These are phyloP conservation scores for Zelostemma sp. DNA, from an alignment of 1,140 invertebrate species.

Conservation along the genomic window DNA sequence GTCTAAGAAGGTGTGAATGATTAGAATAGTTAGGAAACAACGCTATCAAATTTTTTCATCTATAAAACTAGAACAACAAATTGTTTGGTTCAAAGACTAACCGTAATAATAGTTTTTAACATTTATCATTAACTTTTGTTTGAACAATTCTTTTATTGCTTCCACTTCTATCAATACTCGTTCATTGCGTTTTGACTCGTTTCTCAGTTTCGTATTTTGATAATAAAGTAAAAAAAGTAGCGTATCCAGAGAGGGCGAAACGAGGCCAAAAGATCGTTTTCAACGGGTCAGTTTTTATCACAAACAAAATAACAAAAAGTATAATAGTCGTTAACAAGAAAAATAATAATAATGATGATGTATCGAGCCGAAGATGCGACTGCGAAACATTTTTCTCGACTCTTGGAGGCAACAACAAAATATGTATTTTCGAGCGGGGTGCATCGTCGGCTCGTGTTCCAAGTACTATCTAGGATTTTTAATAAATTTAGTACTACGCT, in stretches of 20 bases:
- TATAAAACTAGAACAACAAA: slow-evolving; percentile 28
- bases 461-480: slow-evolving; percentile 63
- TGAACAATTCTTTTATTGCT: not conserved
- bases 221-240: slow-evolving; percentile 14
- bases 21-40: slow-evolving; percentile 66
- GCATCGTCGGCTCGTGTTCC: slow-evolving; percentile 54
- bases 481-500: slow-evolving; percentile 61
- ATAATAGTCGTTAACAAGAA: slow-evolving; percentile 57
- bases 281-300: slow-evolving; percentile 63
- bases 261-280: slow-evolving; percentile 65
- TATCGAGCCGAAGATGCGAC: slow-evolving; percentile 47
- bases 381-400: slow-evolving; percentile 20
- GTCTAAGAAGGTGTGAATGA: slow-evolving; percentile 40
- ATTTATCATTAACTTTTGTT: not conserved
- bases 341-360: slow-evolving; percentile 47
- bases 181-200: slow-evolving; percentile 10
- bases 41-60: slow-evolving; percentile 65
- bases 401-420: no score
- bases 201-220: slow-evolving; percentile 20
- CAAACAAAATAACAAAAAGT: slow-evolving; percentile 52
- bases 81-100: not conserved
- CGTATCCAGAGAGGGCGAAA: slow-evolving; percentile 20
- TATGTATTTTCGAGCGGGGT: slow-evolving; percentile 39
- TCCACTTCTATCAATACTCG: slow-evolving; percentile 2
- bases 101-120: no score